Percentiles rank a stretch among this genome's conserved stretches.
Conservation (phyloP, 2,888 invertebrate genomes). For the Hydraecia micacea region DNA sequence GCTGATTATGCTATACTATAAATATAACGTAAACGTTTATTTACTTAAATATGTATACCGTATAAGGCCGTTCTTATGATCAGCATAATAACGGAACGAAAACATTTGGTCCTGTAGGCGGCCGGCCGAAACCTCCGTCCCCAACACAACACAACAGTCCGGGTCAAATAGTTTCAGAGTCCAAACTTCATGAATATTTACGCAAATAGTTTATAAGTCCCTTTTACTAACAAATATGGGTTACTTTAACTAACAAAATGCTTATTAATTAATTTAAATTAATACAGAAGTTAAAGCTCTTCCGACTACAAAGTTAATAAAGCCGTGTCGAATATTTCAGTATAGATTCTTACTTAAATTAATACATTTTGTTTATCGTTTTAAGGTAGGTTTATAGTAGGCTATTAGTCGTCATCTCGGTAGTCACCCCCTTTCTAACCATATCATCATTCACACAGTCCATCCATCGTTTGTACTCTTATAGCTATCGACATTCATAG, state of each 20-base stretch:
- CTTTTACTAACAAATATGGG: conserved; percentile 33
- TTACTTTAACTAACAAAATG: conserved; percentile 17
- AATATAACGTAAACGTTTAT: background rate
- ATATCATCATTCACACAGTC: background rate
- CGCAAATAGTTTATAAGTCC: conserved; percentile 44
- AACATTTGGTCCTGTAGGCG: conserved; percentile 12
- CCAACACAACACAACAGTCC: background rate
- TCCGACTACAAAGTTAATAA: conserved; percentile 4
- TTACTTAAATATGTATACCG: conserved; percentile 3
- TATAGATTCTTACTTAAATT: background rate
- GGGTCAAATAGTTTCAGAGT: conserved; percentile 39
- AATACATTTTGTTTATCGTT: background rate
- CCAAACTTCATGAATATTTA: conserved; percentile 45
- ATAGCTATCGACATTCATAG: background rate
- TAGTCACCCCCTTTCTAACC: background rate
- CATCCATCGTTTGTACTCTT: background rate
- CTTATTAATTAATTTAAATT: conserved; percentile 26
- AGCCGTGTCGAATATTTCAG: conserved; percentile 2
- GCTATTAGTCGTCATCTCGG: background rate
- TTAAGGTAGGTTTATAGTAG: background rate
- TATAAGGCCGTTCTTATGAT: background rate
- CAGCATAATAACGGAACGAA: conserved; percentile 15
- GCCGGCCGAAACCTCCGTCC: background rate
- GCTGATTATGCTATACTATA: background rate
- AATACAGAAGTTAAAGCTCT: conserved; percentile 7